Base-by-base conservation (phyloP, 2,888 invertebrate genomes). In the Crocallis elinguaria region DNA sequence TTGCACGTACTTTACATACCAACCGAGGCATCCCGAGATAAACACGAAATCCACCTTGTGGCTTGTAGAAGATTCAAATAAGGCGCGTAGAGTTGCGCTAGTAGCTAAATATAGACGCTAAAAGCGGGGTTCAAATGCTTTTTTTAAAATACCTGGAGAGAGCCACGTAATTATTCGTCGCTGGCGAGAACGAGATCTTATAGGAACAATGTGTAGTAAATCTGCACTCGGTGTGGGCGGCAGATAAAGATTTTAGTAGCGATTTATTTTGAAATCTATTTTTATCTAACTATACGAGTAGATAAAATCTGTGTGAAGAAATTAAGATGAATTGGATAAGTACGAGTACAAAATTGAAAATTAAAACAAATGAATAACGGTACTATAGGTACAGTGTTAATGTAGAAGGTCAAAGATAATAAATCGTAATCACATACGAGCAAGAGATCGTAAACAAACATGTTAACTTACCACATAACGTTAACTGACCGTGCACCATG, bases 1-100 rank as follows among this genome's bases (percentile, higher is more conserved):
- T 35, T 21, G 17, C 23, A 21, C 19, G 17, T 64, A 58, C 65
- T 66, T 67, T 61, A 67, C 75, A 75, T 77, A 75, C 75, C 71
- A 58, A 50, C 61, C 56, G 41, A 33, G 35, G 36, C 44, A 54
- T 57, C 56, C 58, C 64, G 57, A 66, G 72, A 71, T 71, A 71
- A 46, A 49, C 60, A 64, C 51, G 61, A 53, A 21, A 58, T 52
- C 41, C 27, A 32, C 37, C 37, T 45, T n/a, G 16, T 16, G 13
- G 7, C 5, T n/a, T 30, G n/a, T 29, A 12, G 29, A 29, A n/a
- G 11, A 11, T 1, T 11, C 29, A 29, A 11, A 29, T 29, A 12
- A 11, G 11, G 5, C 14, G 2, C 32, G 14, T 5, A 32, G 7
- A 14, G 7, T 5, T 32, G 8, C 33, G 16, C 42, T 42, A 27